A percentile compares a stretch with the other conserved stretches of the same genome.
Conservation (phyloP, 1,140 invertebrate species). For the Drosophila orosa region DNA sequence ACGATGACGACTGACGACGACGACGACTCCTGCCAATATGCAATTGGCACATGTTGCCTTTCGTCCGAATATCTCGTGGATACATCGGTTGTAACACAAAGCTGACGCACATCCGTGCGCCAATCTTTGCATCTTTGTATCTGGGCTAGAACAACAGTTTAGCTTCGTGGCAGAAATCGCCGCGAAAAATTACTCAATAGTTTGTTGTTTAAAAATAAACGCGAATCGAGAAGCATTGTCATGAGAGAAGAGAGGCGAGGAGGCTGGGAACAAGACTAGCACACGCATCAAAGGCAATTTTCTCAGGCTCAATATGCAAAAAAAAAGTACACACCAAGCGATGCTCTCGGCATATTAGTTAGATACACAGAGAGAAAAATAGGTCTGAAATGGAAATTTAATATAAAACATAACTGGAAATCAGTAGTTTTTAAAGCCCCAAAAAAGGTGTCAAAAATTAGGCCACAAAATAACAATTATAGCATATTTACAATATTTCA, state of each 20-base stretch:
- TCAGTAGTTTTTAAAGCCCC: not conserved
- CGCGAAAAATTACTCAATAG: constrained; percentile 67
- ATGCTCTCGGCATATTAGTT: constrained; percentile 11
- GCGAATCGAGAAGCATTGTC: constrained; percentile 68
- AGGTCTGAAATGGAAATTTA: not conserved
- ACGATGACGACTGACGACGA: constrained; percentile 22
- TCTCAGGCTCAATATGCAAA: constrained; percentile 63
- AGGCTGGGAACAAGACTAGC: constrained; percentile 25
- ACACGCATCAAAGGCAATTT: constrained; percentile 72
- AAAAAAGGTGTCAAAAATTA: not conserved
- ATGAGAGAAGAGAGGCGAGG: constrained; percentile 15
- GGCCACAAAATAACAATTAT: no score
- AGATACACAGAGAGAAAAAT: not conserved
- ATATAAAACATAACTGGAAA: not conserved
- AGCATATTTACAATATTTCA: no score
- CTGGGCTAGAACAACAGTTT: constrained; percentile 67
- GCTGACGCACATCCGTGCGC: constrained; percentile 68
- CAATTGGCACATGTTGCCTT: constrained; percentile 73
- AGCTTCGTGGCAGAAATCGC: constrained; percentile 30
- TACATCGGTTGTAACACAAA: not conserved
- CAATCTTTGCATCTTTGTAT: constrained; percentile 32
- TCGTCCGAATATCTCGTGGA: not conserved
- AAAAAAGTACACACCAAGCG: constrained; percentile 38
- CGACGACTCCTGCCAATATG: constrained; percentile 58
- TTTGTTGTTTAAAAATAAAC: constrained; percentile 77